These are phyloP conservation scores for Autographa gamma DNA, from an alignment of 2,888 invertebrate species.

Conservation along the genomic window DNA sequence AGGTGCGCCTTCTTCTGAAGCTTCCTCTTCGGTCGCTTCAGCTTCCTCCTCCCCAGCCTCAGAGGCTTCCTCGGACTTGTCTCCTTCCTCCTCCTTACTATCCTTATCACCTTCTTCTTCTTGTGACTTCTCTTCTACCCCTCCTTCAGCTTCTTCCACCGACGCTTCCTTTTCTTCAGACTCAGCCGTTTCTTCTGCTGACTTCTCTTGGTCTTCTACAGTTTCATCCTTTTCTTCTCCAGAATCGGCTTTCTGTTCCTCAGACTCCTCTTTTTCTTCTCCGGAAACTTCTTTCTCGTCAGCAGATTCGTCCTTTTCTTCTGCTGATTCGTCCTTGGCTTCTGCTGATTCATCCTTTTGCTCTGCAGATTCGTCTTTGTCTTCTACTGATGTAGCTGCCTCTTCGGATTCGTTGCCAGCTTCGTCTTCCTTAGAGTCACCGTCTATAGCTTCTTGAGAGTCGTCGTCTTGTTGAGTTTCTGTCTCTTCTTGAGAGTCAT, in stretches of 20 bases:
- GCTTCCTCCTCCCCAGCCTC: slow-evolving; percentile 67
- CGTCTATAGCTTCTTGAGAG: slow-evolving; percentile 62
- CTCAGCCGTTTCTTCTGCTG: slow-evolving; percentile 66
- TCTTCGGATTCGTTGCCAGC: slow-evolving; percentile 73
- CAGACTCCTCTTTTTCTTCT: slow-evolving; percentile 67
- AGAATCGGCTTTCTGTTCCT: slow-evolving; percentile 78
- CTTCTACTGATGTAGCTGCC: slow-evolving; percentile 67
- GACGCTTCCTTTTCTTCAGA: slow-evolving; percentile 67
- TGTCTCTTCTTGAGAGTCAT: slow-evolving; percentile 66
- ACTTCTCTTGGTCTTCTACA: slow-evolving; percentile 63
- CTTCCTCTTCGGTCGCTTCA: slow-evolving; percentile 51
- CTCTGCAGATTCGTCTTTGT: slow-evolving; percentile 58
- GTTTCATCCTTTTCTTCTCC: slow-evolving; percentile 75
- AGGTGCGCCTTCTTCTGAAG: slow-evolving; percentile 83
- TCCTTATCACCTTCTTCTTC: slow-evolving; percentile 53
- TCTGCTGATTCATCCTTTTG: slow-evolving; percentile 67
- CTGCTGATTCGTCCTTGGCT: slow-evolving; percentile 77
- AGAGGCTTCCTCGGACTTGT: slow-evolving; percentile 66
- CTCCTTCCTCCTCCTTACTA: slow-evolving; percentile 58
- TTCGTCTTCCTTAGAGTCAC: slow-evolving; percentile 67
- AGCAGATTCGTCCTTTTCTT: slow-evolving; percentile 69
- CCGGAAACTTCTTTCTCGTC: slow-evolving; percentile 73
- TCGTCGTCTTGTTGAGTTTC: slow-evolving; percentile 55
- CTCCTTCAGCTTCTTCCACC: slow-evolving; percentile 63
- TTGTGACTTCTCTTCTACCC: slow-evolving; percentile 60